Base-by-base conservation (phyloP, 2,888 invertebrate genomes). In the Beris chalybata region DNA sequence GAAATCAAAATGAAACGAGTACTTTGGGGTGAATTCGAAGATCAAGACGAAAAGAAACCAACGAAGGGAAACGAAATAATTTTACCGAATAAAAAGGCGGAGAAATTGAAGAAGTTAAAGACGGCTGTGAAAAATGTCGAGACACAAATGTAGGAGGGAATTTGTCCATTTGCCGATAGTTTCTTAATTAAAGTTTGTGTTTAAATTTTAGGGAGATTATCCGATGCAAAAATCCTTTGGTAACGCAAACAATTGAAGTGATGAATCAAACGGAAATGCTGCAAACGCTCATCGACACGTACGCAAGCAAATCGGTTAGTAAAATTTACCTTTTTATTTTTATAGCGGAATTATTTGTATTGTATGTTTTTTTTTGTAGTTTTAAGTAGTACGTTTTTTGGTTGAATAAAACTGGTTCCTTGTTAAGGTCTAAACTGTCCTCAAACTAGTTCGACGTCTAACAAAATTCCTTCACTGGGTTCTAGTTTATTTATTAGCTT, bases 201-300 rank as follows among this genome's bases (percentile, higher is more conserved):
- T 48, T 61, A 57, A 38, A 31, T 43, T 50, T 11, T 31, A 79
- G 79, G 43, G 72, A 73, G 7, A 68, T 67, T 29, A 69, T 80
- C 4, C 75, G 76, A 71, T 71, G 79, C 0, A 76, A 74, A 48
- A 79, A 79, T 70, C 76, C 79, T 0, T 67, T 80, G 29, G 76
- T 80, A 3, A 79, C 79, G 9, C 80, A 80, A 73, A 80, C 80
- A 5, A 77, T 80, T 43, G 80, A 80, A 71, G 79, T 80, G 15
- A 80, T 80, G 79, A 79, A 80, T 56, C 80, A 80, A 71, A 79
- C 79, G 0, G 80, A 80, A 71, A 75, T 79, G 73, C 71, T 80
- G 30, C 78, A 78, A 59, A 77, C 78, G 0, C 72, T 80, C 3
- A 80, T 80, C 32, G 80, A 80, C 66, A 79, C 79, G 0, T 80